Evolutionary conservation across 2,888 invertebrate species (phyloP).

Genomic region (Ferrisia virgata): DNA sequence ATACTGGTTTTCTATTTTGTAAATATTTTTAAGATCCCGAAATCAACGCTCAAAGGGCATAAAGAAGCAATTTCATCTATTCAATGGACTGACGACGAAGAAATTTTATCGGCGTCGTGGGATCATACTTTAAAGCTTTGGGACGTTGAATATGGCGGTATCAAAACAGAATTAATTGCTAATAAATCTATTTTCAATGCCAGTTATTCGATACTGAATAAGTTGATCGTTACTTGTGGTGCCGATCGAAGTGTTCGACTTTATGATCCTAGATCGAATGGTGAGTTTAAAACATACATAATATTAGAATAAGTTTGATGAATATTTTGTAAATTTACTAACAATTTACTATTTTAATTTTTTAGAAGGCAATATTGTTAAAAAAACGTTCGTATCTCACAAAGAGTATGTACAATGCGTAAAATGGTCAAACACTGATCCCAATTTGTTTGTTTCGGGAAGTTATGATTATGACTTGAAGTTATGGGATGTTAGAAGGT

Average conservation of each 20-base stretch:
- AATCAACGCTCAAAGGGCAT: conserved; percentile 86
- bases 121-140: conserved; percentile 93
- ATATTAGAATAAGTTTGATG: background rate
- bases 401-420: conserved; percentile 89
- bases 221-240: conserved; percentile 76
- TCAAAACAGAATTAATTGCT: conserved; percentile 76
- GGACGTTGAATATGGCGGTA: conserved; percentile 83
- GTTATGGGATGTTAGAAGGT: conserved; percentile 94
- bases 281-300: conserved; percentile 54
- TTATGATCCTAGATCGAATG: conserved; percentile 85
- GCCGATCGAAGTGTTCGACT: conserved; percentile 87
- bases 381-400: conserved; percentile 83
- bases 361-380: conserved; percentile 80
- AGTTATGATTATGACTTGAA: conserved; percentile 88
- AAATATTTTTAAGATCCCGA: conserved; percentile 63
- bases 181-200: conserved; percentile 88
- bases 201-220: conserved; percentile 75
- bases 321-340: too few species aligned
- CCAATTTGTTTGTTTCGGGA: conserved; percentile 85
- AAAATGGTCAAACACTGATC: conserved; percentile 78
- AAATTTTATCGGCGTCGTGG: conserved; percentile 85
- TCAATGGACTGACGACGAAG: conserved; percentile 74
- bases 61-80: conserved; percentile 83
- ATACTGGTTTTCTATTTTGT: conserved; percentile 2
- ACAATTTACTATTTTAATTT: background rate